Conservation (phyloP, 2,797 vertebrate species). For the Cuculus canorus region DNA sequence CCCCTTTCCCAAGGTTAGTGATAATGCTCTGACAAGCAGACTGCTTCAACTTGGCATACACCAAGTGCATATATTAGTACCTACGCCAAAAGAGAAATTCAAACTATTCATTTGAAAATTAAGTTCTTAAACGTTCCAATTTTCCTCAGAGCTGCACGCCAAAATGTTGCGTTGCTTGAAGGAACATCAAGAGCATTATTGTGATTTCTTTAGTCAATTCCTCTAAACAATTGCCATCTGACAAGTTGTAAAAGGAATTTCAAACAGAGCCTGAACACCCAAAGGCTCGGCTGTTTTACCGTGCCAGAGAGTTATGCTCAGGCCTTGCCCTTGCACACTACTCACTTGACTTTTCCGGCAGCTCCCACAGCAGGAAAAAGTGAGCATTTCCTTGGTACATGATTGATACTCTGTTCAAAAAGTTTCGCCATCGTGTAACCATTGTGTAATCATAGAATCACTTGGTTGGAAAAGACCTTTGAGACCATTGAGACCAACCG, state of each 20-base stretch:
- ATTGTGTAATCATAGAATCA: too few relatives aligned
- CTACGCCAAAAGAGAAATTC: neutral
- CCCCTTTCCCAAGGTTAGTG: neutral
- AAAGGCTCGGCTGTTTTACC: neutral
- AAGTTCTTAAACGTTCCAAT: neutral
- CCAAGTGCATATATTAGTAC: neutral
- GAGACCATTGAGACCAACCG: too few relatives aligned
- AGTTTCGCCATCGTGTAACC: rapidly evolving
- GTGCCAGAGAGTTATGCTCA: neutral
- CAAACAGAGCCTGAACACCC: neutral
- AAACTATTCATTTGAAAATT: neutral
- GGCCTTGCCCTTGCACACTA: neutral
- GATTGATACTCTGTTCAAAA: neutral
- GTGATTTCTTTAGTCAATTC: neutral
- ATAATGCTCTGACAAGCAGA: neutral
- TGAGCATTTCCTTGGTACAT: neutral
- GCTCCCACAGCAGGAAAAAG: neutral
- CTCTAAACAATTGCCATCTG: neutral
- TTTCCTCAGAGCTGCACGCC: neutral
- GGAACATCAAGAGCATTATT: neutral
- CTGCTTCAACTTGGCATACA: neutral
- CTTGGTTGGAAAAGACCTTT: too few relatives aligned
- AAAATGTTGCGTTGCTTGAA: neutral
- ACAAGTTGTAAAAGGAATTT: neutral
- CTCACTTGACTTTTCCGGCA: neutral